Evolutionary conservation across 2,113 vertebrate genomes (phyloP), one percentile per base, ranked within the genome.

Genomic region (Patagioenas fasciata): DNA sequence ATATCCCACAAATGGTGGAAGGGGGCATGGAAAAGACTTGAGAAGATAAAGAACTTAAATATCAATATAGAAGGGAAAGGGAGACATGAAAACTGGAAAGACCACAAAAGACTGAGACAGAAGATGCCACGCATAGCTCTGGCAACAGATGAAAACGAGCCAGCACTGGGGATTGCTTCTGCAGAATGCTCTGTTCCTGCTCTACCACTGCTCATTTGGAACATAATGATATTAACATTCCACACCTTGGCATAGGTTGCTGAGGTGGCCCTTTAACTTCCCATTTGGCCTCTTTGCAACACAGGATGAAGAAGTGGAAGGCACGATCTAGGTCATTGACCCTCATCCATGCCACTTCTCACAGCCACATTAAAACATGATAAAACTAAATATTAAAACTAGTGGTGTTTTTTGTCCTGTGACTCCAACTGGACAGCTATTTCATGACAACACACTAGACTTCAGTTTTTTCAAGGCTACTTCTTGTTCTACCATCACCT

Each of bases 241-340:
- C 77, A 7, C 42, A 29, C 32, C 13, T 77, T 38, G 25, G 19
- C 51, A 31, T 15, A 56, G 11, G 8, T 23, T 56, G 64, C 53
- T 50, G 25, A 50, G 13, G 38, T 29, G 7, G 54, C 21, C 11
- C 20, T 44, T 21, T 40, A 48, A 47, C 51, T 54, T 77, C 29
- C 26, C 23, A 18, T 65, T 36, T 71, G n/a, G 15, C 29, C 15
- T 82, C 11, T 70, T 71, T 78, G 65, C 56, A 72, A 66, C 23
- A 48, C 23, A 78, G 23, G 31, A 28, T 40, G 14, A 82, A 40
- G 38, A 36, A 73, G 23, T 38, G 8, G 42, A 83, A 78, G 56
- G 25, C 21, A 72, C 20, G 0, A 0, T n/a, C 25, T 66, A 19
- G 24, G 19, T 64, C 28, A 64, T 4, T 4, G 2, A 11, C 23